phyloP scores from a whole-genome alignment of 2,113 vertebrate species.

The Acanthisitta chloris region DNA sequence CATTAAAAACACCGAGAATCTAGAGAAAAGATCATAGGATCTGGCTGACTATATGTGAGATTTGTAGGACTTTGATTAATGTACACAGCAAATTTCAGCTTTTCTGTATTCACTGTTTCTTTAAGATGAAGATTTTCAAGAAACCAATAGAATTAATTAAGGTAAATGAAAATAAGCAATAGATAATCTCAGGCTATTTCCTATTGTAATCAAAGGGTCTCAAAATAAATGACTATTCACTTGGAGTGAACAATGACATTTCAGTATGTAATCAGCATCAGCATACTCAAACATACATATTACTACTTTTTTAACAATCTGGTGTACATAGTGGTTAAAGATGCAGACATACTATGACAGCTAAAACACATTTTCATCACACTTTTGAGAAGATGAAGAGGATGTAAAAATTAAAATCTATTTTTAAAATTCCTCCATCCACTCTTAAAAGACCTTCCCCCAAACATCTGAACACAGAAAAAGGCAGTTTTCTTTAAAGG shows the following conservation, averaged over 20 bases:
- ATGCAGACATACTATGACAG: background rate
- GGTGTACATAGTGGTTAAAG: background rate
- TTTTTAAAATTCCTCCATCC: background rate
- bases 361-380: background rate
- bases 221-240: background rate
- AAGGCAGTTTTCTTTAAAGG: background rate
- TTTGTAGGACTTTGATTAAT: background rate
- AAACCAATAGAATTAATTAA: background rate
- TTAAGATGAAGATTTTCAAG: background rate
- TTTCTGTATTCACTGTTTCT: background rate
- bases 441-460: background rate
- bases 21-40: background rate
- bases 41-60: background rate
- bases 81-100: background rate
- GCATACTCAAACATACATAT: background rate
- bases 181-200: background rate
- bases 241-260: background rate
- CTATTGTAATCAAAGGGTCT: background rate
- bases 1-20: background rate
- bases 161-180: background rate
- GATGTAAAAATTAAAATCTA: background rate
- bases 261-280: background rate
- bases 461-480: background rate
- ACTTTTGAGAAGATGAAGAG: background rate
- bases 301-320: background rate